Evolutionary conservation across 2,888 invertebrate species (phyloP).

Genomic region (Norana najaformis): DNA sequence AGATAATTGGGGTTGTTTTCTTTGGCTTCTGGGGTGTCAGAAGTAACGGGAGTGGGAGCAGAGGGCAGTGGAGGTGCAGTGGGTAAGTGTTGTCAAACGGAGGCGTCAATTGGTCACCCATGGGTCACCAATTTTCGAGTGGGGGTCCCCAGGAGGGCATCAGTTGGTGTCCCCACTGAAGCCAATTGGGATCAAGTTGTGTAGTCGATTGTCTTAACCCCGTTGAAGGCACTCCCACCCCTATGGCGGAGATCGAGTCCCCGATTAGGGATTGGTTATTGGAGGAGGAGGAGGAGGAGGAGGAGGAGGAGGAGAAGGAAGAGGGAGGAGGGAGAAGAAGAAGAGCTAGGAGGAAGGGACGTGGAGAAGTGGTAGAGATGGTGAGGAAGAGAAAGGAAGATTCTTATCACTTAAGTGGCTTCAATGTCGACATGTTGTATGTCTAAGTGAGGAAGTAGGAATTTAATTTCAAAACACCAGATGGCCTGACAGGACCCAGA

Average conservation of each 20-base stretch:
- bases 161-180: neutral
- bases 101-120: slow-evolving; percentile 5
- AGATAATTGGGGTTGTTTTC: neutral
- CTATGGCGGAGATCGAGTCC: neutral
- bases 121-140: neutral
- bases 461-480: neutral
- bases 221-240: neutral
- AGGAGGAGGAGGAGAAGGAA: neutral
- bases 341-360: no score
- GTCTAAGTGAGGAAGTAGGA: neutral
- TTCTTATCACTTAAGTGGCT: slow-evolving; percentile 6
- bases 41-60: neutral
- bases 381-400: neutral
- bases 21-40: neutral
- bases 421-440: neutral
- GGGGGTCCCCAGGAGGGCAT: neutral
- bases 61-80: neutral
- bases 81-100: neutral
- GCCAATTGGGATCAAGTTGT: neutral
- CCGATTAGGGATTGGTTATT: neutral
- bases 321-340: no score
- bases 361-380: neutral
- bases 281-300: neutral
- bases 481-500: neutral
- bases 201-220: neutral